These are phyloP conservation scores for Tolypeutes matacus DNA, from an alignment of 2,797 vertebrate species.

Conservation along the genomic window DNA sequence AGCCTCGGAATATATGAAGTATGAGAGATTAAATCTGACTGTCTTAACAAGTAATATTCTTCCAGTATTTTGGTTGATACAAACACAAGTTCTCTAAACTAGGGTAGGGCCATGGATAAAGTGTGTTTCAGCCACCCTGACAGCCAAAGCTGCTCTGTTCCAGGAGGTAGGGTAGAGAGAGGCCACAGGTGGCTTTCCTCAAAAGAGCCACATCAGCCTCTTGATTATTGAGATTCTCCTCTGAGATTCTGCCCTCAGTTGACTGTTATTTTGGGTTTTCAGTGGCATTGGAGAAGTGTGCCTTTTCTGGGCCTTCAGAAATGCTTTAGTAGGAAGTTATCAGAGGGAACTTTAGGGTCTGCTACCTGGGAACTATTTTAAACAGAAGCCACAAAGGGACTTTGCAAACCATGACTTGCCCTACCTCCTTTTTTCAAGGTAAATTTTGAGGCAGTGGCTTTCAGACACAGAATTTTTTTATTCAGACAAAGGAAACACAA, in stretches of 20 bases:
- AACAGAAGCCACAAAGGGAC: background rate
- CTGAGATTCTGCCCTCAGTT: background rate
- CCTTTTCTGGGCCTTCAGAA: background rate
- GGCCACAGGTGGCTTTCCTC: background rate
- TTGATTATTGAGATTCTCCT: background rate
- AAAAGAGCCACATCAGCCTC: background rate
- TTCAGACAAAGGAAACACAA: constrained; percentile 74
- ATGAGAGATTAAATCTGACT: background rate
- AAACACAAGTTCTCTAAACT: background rate
- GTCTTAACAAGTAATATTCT: background rate
- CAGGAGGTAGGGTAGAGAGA: background rate
- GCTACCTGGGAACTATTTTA: background rate
- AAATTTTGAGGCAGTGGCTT: constrained; percentile 71
- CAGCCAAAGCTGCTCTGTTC: background rate
- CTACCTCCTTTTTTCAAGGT: constrained; percentile 57
- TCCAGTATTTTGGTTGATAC: background rate
- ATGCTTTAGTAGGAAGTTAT: background rate
- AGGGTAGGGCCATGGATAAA: background rate
- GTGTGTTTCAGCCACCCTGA: background rate
- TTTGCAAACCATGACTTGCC: background rate
- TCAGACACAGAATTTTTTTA: constrained; percentile 72
- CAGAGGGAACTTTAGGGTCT: background rate
- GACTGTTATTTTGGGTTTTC: background rate
- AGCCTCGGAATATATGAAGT: background rate
- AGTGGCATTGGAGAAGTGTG: background rate